phyloP scores from a whole-genome alignment of 2,888 invertebrate species.

The Harmothoe impar region DNA sequence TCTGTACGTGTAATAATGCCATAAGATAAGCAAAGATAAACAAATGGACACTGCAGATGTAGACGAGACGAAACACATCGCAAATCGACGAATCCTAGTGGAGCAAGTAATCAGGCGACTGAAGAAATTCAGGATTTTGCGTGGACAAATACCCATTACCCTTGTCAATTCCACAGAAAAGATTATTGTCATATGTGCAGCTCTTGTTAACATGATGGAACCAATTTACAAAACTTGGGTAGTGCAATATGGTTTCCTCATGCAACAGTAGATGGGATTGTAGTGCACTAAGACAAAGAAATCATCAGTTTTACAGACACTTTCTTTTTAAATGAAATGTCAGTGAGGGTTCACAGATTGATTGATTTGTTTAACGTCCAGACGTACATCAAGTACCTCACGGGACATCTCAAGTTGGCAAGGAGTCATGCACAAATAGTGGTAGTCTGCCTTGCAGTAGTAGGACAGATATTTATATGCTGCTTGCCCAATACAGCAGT shows the following conservation, averaged over 20 bases:
- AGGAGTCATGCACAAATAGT: too few species aligned
- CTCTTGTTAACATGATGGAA: neutral
- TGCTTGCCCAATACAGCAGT: too few species aligned
- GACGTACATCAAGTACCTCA: too few species aligned
- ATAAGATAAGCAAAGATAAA: too few species aligned
- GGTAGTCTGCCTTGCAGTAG: too few species aligned
- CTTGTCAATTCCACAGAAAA: neutral
- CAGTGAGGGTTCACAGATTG: neutral
- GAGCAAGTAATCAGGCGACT: neutral
- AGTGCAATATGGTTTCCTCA: neutral
- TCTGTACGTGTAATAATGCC: too few species aligned
- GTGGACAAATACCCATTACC: neutral
- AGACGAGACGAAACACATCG: neutral
- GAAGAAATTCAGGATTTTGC: neutral
- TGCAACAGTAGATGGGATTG: neutral
- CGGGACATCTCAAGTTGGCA: neutral
- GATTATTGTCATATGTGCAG: neutral
- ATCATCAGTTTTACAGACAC: too few species aligned
- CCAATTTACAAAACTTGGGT: neutral
- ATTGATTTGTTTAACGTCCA: too few species aligned
- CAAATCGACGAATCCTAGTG: neutral
- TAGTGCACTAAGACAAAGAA: neutral
- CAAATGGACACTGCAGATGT: neutral
- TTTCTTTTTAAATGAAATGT: neutral
- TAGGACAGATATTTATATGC: too few species aligned